These are phyloP conservation scores for Melanotaenia duboulayi DNA, from an alignment of 2,113 vertebrate species.

Conservation along the genomic window DNA sequence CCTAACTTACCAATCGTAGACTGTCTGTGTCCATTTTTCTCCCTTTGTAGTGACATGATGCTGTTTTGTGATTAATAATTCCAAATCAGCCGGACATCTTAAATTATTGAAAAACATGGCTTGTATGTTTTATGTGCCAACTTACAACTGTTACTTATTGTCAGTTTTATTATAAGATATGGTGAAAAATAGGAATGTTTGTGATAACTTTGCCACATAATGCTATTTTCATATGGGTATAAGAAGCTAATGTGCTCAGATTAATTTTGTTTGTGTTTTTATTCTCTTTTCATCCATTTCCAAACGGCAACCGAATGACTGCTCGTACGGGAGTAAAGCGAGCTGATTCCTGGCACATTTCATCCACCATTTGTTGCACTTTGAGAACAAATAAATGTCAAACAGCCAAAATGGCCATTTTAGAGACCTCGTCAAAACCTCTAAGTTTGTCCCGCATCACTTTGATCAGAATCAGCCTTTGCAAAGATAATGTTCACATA, in stretches of 20 bases:
- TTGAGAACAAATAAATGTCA: too few relatives aligned
- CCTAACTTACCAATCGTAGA: conserved; percentile 11
- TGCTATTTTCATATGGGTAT: conserved; percentile 74
- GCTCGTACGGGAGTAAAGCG: neutral
- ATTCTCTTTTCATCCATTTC: neutral
- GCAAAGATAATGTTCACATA: too few relatives aligned
- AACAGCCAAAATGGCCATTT: too few relatives aligned
- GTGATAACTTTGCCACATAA: conserved; percentile 69
- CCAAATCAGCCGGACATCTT: conserved; percentile 49
- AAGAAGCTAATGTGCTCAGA: conserved; percentile 67
- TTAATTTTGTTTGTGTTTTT: conserved; percentile 47
- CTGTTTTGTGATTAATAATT: conserved; percentile 40
- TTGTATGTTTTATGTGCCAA: conserved; percentile 50
- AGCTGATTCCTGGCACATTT: too few relatives aligned
- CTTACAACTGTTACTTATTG: conserved; percentile 70
- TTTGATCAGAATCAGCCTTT: too few relatives aligned
- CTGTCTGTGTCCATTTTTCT: conserved; percentile 21
- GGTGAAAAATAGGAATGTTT: conserved; percentile 57
- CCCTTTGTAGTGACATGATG: conserved; percentile 18
- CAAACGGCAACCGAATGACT: neutral
- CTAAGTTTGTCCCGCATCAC: too few relatives aligned
- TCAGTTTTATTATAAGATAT: conserved; percentile 48
- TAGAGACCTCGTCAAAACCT: too few relatives aligned
- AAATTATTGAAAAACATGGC: conserved; percentile 69
- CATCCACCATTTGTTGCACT: too few relatives aligned